Evolutionary conservation across 2,888 invertebrate species (phyloP).

Genomic region (Sericinus montela): DNA sequence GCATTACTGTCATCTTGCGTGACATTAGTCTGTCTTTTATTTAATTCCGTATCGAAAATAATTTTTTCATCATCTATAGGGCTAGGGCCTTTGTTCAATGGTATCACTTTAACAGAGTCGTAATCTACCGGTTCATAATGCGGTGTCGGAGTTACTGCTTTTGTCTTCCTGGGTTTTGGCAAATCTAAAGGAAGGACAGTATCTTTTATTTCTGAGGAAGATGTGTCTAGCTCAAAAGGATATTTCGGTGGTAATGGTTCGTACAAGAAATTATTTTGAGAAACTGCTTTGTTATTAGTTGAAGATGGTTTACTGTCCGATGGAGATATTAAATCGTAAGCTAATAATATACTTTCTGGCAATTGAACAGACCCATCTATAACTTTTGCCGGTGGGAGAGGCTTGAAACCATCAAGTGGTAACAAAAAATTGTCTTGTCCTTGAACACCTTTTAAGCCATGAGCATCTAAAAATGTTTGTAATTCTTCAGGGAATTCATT

Average conservation of each 20-base stretch:
- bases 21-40: conserved; percentile 53
- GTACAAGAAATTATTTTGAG: conserved; percentile 53
- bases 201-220: conserved; percentile 57
- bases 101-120: conserved; percentile 66
- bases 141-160: conserved; percentile 34
- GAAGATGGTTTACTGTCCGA: conserved; percentile 35
- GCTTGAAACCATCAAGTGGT: conserved; percentile 69
- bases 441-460: conserved; percentile 57
- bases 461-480: conserved; percentile 61
- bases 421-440: conserved; percentile 62
- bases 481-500: conserved; percentile 56
- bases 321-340: conserved; percentile 61
- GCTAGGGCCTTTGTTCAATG: conserved; percentile 54
- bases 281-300: conserved; percentile 30
- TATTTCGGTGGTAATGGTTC: conserved; percentile 59
- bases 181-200: conserved; percentile 54
- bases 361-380: conserved; percentile 61
- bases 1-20: conserved; percentile 32
- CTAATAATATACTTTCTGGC: conserved; percentile 65
- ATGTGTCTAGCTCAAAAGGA: conserved; percentile 62
- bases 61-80: conserved; percentile 49
- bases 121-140: conserved; percentile 64
- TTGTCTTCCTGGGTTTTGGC: conserved; percentile 49
- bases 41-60: conserved; percentile 44
- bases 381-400: conserved; percentile 58